phyloP scores from a whole-genome alignment of 2,888 invertebrate genomes.

The Sepioteuthis lessoniana region DNA sequence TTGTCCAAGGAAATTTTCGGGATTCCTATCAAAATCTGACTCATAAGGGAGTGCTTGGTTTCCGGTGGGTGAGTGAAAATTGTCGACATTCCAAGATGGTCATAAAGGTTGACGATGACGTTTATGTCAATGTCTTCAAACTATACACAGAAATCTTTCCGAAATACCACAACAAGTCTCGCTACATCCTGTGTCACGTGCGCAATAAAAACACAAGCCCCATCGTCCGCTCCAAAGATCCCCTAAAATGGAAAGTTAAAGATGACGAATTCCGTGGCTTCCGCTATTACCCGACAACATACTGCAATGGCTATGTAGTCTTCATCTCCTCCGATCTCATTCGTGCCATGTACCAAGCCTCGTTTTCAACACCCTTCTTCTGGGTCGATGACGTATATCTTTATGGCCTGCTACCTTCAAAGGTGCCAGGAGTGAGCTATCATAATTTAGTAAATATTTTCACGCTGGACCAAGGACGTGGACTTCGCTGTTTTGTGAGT shows the following conservation, averaged over 20 bases:
- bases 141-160: conserved; percentile 60
- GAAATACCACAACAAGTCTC: conserved; percentile 54
- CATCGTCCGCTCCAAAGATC: conserved; percentile 56
- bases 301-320: conserved; percentile 71
- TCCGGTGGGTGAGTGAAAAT: conserved; percentile 63
- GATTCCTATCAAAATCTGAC: conserved; percentile 67
- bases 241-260: conserved; percentile 64
- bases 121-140: conserved; percentile 66
- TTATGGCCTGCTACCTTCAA: conserved; percentile 69
- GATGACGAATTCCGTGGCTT: conserved; percentile 63
- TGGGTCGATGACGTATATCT: conserved; percentile 74
- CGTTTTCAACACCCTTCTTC: conserved; percentile 71
- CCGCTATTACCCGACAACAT: conserved; percentile 66
- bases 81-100: conserved; percentile 62
- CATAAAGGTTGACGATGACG: conserved; percentile 68
- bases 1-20: conserved; percentile 66
- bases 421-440: conserved; percentile 62
- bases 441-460: conserved; percentile 86
- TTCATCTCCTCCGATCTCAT: conserved; percentile 66
- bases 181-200: conserved; percentile 61
- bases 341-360: conserved; percentile 64
- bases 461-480: conserved; percentile 81
- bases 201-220: conserved; percentile 61
- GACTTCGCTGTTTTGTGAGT: conserved; percentile 57
- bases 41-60: conserved; percentile 65